phyloP scores from a whole-genome alignment of 2,797 vertebrate species.

The Mormyrops boulengeri region DNA sequence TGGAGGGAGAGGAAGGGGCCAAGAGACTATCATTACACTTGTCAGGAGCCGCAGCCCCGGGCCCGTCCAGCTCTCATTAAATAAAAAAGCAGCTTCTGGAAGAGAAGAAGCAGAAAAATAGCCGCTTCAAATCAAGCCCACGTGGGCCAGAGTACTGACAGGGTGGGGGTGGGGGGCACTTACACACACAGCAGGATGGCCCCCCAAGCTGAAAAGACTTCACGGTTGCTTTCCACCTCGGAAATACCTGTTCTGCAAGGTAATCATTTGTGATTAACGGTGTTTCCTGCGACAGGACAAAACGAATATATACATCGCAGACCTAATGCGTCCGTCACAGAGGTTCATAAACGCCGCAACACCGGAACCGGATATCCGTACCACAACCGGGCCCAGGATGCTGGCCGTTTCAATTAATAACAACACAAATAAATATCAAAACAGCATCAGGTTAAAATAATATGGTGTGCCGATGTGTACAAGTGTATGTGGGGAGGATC shows the following conservation, averaged over 20 bases:
- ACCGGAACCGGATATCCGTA: background rate
- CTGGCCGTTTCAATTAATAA: background rate
- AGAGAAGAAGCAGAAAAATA: background rate
- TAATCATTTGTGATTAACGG: background rate
- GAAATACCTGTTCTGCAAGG: conserved; percentile 9
- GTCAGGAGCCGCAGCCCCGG: background rate
- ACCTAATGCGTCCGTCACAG: background rate
- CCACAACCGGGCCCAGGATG: background rate
- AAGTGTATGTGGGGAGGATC: background rate
- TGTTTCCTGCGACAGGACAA: conserved; percentile 5
- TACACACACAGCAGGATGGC: background rate
- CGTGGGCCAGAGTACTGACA: background rate
- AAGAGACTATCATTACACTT: background rate
- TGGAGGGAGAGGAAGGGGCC: background rate
- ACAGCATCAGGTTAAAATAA: background rate
- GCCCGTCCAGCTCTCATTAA: background rate
- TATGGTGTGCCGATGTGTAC: background rate
- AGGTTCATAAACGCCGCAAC: background rate
- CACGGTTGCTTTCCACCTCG: background rate
- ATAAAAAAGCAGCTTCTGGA: background rate
- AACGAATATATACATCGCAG: background rate
- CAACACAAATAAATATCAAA: background rate
- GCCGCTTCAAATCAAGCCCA: background rate
- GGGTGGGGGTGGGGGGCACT: background rate
- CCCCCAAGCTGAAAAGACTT: background rate